Evolutionary conservation across 2,797 vertebrate genomes (phyloP), one percentile per base, ranked within the genome.

Genomic region (Cossypha niveicapilla): DNA sequence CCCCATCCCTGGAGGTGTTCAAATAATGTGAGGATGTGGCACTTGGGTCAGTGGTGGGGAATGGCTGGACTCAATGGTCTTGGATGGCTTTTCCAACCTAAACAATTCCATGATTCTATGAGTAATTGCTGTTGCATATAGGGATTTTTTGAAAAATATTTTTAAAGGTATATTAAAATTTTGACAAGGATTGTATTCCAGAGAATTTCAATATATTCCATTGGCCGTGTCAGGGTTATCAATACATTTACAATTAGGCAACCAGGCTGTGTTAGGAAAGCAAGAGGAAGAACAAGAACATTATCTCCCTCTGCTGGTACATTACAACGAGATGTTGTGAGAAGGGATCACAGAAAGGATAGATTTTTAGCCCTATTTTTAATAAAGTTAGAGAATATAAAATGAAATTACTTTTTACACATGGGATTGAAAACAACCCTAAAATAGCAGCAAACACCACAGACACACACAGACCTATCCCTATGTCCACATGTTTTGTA

Each of bases 221-320:
- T 51, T 44, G 48, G 25, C 11, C 51, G 39, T 23, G n/a, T 23
- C 65, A 45, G 53, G 61, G 34, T 57, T 57, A 74, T 73, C 61
- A 34, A 13, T 3, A 30, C 8, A 4, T 45, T 68, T 48, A 16
- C 61, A 65, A 48, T 48, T 30, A 62, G 56, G 25, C 17, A 71
- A 37, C 19, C 25, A 22, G 3, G 0, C 34, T n/a, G 13, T 28
- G 18, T 13, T 39, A 30, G 3, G 47, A 57, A 75, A 85, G 23
- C 12, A 47, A 27, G 44, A 73, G 34, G 10, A 54, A 48, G 37
- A 84, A 44, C n/a, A 88, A 92, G 92, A 74, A n/a, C 93, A 34
- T 74, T 23, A 68, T 73, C 93, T 58, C 96, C 96, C 93, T 93
- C 96, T 96, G 78, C 94, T 94, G 96, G 96, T 76, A 83, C 32